phyloP scores from a whole-genome alignment of 92 coral and sea anemone genomes.

The Palythoa caribaeorum region DNA sequence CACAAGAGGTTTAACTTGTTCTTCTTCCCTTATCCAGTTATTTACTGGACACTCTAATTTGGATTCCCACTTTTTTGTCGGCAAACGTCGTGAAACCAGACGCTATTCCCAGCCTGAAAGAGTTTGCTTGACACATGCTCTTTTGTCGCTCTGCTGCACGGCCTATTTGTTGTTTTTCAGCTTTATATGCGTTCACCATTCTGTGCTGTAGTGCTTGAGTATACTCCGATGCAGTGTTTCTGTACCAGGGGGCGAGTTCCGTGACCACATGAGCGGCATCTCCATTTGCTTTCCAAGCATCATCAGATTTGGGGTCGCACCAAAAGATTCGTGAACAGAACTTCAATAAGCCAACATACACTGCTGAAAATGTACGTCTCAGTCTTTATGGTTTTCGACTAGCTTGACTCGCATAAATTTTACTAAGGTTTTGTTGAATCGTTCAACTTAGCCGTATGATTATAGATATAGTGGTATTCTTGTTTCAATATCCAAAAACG shows the following conservation, averaged over 20 bases:
- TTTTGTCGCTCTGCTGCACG: neutral
- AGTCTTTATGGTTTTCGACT: neutral
- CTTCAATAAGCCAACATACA: too few species aligned
- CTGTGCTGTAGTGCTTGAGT: neutral
- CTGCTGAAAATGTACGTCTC: neutral
- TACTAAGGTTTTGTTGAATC: neutral
- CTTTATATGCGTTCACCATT: neutral
- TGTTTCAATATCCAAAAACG: too few species aligned
- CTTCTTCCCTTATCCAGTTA: neutral
- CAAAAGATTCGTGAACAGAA: neutral
- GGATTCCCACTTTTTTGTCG: neutral
- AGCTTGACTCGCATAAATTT: neutral
- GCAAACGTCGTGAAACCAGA: neutral
- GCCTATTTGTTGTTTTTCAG: neutral
- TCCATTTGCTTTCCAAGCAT: constrained; percentile 60
- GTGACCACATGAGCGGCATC: constrained; percentile 62
- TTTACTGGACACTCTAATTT: neutral
- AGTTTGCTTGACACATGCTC: neutral
- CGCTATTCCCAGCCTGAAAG: neutral
- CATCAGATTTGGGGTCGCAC: constrained; percentile 52
- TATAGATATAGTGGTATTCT: neutral
- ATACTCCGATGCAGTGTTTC: neutral
- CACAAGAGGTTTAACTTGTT: neutral
- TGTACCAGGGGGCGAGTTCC: constrained; percentile 55
- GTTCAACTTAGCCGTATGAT: neutral